These are phyloP conservation scores for Epinephelus coioides DNA, from an alignment of 2,797 vertebrate species.

Conservation along the genomic window DNA sequence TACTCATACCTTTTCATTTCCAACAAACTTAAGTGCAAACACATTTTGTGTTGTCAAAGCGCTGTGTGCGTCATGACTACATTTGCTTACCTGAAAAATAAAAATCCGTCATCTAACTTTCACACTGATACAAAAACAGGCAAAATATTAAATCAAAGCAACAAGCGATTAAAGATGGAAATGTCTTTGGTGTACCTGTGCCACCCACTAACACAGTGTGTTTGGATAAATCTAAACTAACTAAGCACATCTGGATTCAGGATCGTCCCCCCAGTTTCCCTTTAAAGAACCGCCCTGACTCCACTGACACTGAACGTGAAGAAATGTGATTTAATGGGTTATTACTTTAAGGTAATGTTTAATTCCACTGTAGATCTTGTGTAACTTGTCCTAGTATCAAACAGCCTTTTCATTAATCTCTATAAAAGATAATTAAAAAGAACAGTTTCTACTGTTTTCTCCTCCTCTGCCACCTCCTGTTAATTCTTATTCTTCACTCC, in stretches of 20 bases:
- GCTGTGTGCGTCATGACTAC: not conserved
- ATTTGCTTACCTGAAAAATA: not conserved
- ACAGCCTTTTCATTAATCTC: not conserved
- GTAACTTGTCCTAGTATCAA: not conserved
- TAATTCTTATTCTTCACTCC: not conserved
- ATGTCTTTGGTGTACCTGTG: not conserved
- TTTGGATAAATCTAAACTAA: not conserved
- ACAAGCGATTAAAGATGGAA: not conserved
- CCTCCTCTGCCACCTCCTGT: not conserved
- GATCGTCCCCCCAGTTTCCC: not conserved
- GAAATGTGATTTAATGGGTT: not conserved
- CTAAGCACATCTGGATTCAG: constrained; percentile 24
- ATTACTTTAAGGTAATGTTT: not conserved
- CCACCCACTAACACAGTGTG: not conserved
- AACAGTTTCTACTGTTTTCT: not conserved
- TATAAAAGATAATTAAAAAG: not conserved
- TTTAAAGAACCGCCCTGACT: not conserved
- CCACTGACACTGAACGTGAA: not conserved
- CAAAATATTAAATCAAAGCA: not conserved
- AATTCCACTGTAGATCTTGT: not conserved
- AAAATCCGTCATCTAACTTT: not conserved
- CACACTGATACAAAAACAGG: not conserved
- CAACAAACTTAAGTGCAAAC: not conserved
- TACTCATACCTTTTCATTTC: not conserved
- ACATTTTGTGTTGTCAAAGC: not conserved